Base-by-base conservation (phyloP, 2,888 invertebrate species). In the Spodoptera littoralis region DNA sequence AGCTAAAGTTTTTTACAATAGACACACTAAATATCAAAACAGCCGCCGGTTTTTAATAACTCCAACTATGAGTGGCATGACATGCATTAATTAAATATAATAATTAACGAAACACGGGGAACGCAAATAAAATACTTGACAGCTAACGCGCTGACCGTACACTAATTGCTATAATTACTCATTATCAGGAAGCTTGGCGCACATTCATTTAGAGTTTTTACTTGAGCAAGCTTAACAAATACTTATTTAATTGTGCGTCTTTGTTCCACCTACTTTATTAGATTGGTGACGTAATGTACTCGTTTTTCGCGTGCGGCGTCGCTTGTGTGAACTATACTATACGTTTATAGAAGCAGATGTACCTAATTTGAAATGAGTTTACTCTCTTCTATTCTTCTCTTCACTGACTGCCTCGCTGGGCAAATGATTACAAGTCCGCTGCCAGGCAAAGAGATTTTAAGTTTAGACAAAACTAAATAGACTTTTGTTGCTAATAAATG, bases 191-290 rank as follows among this genome's bases (percentile, higher is more conserved):
- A 93, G 92, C 87, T 84, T 84, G 86, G 83, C 83, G 87, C 85
- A 87, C 89, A 88, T 89, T 93, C 91, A 92, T 90, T 90, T 91
- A 88, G 88, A 80, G 89, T 92, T 93, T 92, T 93, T 93, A 88
- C 88, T 85, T 74, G 81, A 84, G 81, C 76, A 80, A 88, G 85
- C 90, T 91, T 90, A 91, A 90, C 93, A 92, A 92, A 92, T 91
- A 92, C 91, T 90, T 89, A 88, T 88, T 90, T 92, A 93, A 93
- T 93, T 92, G 88, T 85, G 87, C 84, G 83, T 88, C 90, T 92
- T 92, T 93, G 91, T 93, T 92, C 86, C 84, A 86, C 82, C 84
- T 83, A 88, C 87, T 87, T 89, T 90, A 87, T 85, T 85, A 85
- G 80, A 77, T 70, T 80, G 70, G 85, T 90, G 92, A 92, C 84